A percentile compares a stretch with the other conserved stretches of the same genome.
phyloP scores from a whole-genome alignment of 2,888 invertebrate species.

The Rhagonycha fulva region DNA sequence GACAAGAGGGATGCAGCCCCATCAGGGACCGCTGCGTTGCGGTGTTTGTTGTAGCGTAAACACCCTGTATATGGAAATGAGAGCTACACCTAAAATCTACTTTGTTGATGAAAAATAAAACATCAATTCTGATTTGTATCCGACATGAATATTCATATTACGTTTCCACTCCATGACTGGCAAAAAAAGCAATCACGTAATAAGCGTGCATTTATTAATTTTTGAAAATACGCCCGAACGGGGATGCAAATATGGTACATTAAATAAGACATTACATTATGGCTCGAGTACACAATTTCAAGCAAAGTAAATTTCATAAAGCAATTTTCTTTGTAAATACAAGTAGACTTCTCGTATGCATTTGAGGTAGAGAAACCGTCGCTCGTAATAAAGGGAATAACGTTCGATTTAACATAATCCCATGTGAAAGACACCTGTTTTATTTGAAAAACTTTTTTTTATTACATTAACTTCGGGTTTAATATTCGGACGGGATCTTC shows the following conservation, averaged over 20 bases:
- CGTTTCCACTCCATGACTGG: not conserved
- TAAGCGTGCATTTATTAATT: not conserved
- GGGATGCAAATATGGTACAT: not conserved
- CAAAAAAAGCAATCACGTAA: not conserved
- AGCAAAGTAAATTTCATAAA: constrained; percentile 5
- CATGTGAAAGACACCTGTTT: not conserved
- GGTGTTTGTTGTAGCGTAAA: not conserved
- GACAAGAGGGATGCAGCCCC: not conserved
- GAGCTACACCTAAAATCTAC: not conserved
- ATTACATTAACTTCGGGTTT: not conserved
- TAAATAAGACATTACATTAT: not conserved
- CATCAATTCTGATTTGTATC: not conserved
- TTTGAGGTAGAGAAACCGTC: not conserved
- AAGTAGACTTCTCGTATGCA: not conserved
- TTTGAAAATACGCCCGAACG: not conserved
- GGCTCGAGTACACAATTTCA: not conserved
- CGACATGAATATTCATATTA: not conserved
- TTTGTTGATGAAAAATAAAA: not conserved
- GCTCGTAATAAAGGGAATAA: not conserved
- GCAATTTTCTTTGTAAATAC: not conserved
- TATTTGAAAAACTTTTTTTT: not conserved
- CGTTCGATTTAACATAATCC: not conserved
- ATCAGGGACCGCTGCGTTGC: not conserved
- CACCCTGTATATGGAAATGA: not conserved
- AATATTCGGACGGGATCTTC: not conserved